A percentile compares a stretch with the other conserved stretches of the same genome.
These are phyloP conservation scores for Bhutanitis thaidina DNA, from an alignment of 2,888 invertebrate genomes.

Conservation along the genomic window DNA sequence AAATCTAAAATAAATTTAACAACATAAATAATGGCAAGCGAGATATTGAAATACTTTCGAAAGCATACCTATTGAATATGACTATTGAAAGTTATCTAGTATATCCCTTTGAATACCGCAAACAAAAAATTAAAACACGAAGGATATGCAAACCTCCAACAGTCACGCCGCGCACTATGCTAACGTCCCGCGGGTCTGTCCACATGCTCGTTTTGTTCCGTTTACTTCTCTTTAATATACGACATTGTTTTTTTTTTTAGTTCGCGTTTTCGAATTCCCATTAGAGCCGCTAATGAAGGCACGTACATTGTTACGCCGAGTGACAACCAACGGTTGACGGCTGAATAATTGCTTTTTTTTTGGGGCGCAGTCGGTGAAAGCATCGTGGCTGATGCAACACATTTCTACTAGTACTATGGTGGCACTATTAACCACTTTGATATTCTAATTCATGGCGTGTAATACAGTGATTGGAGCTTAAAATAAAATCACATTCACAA, in stretches of 20 bases:
- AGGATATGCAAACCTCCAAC: background rate
- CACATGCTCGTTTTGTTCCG: slow-evolving; percentile 25
- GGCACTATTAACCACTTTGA: background rate
- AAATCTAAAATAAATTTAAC: too few relatives aligned
- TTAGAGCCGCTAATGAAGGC: slow-evolving; percentile 42
- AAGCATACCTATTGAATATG: too few relatives aligned
- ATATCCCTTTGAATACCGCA: too few relatives aligned
- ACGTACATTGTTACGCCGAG: slow-evolving; percentile 27
- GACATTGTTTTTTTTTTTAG: slow-evolving; percentile 36
- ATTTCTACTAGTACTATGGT: background rate
- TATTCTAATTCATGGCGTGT: background rate
- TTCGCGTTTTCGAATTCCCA: slow-evolving; percentile 57
- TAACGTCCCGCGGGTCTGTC: slow-evolving; percentile 33
- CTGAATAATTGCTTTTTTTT: slow-evolving; percentile 30
- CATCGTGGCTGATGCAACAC: background rate
- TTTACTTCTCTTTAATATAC: slow-evolving; percentile 40
- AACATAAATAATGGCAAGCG: too few relatives aligned
- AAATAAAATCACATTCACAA: too few relatives aligned
- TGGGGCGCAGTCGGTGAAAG: slow-evolving; percentile 20
- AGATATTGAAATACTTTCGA: too few relatives aligned
- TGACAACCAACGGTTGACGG: slow-evolving; percentile 30
- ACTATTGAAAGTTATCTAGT: too few relatives aligned
- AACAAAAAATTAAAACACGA: background rate
- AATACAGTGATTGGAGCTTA: too few relatives aligned
- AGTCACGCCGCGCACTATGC: slow-evolving; percentile 15